Conservation (phyloP, 1,140 invertebrate species). For the Asobara japonica region DNA sequence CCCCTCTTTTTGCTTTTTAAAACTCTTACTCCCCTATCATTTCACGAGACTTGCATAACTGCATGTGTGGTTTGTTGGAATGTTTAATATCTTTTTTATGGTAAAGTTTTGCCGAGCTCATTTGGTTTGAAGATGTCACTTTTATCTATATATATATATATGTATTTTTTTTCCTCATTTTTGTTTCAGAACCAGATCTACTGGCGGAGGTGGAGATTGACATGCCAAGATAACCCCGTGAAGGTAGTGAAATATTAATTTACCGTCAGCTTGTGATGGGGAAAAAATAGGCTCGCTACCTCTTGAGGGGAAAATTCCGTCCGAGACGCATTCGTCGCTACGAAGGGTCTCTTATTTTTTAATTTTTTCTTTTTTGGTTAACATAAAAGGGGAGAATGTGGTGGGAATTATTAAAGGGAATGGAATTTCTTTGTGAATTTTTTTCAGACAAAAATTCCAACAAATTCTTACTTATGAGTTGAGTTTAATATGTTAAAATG, state of each 20-base stretch:
- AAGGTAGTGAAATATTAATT: background rate
- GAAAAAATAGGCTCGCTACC: background rate
- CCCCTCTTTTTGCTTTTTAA: slow-evolving; percentile 8
- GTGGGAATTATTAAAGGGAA: background rate
- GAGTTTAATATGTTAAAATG: background rate
- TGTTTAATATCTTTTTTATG: slow-evolving; percentile 14
- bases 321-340: background rate
- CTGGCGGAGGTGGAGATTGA: slow-evolving; percentile 63
- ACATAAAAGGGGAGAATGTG: background rate
- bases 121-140: background rate
- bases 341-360: background rate
- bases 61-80: slow-evolving; percentile 1
- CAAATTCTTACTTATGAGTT: background rate
- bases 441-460: background rate
- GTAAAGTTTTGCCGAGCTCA: background rate
- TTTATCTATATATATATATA: no score
- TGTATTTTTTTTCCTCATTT: slow-evolving; percentile 31
- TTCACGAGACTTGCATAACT: slow-evolving; percentile 4
- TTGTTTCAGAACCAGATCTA: slow-evolving; percentile 62
- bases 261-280: background rate
- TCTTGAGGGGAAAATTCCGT: slow-evolving; percentile 1
- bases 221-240: slow-evolving; percentile 47
- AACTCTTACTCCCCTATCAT: slow-evolving; percentile 4
- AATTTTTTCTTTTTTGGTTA: background rate
- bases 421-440: background rate